Evolutionary conservation across 2,113 vertebrate genomes (phyloP), one percentile per base, ranked within the genome.

Genomic region (Tamias sibiricus): DNA sequence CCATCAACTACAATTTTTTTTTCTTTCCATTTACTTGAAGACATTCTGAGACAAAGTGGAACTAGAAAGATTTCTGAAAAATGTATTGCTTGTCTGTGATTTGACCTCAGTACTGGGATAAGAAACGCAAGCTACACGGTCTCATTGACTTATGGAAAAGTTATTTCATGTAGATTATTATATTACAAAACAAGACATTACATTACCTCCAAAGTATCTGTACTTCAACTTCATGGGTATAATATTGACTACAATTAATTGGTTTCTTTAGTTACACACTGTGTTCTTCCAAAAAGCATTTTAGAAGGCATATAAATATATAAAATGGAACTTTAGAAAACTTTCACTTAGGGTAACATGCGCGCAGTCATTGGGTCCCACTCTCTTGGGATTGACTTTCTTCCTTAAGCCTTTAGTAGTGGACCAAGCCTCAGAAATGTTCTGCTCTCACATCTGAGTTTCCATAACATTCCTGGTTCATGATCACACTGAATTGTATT

Each of bases 41-140:
- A 81, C 82, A 3, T 90, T 57, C 84, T 84, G 57, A 96, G 62
- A 77, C 26, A 47, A 68, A 80, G 40, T 74, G 59, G 95, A 68
- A 37, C 52, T 62, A 66, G 10, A 90, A 94, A 92, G 37, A 72
- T 40, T 95, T 94, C n/a, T 59, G 3, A 16, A 85, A 87, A 90
- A 68, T 49, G 1, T 10, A 49, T 37, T 49, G 14, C 37, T 91
- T 4, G 8, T 37, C 35, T 76, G 11, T 87, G 28, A 68, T 80
- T 90, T 91, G 59, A 91, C 68, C 54, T 81, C 16, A 62, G 7
- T 82, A 42, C 11, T 42, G 6, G 32, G 42, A 52, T 40, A 42
- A 76, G 42, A 86, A 83, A 90, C 54, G 24, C 68, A 91, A 72
- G 16, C n/a, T n/a, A 64, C 44, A 76, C 22, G 40, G 68, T 68